phyloP scores from a whole-genome alignment of 2,113 vertebrate species.

The Erythrolamprus reginae region DNA sequence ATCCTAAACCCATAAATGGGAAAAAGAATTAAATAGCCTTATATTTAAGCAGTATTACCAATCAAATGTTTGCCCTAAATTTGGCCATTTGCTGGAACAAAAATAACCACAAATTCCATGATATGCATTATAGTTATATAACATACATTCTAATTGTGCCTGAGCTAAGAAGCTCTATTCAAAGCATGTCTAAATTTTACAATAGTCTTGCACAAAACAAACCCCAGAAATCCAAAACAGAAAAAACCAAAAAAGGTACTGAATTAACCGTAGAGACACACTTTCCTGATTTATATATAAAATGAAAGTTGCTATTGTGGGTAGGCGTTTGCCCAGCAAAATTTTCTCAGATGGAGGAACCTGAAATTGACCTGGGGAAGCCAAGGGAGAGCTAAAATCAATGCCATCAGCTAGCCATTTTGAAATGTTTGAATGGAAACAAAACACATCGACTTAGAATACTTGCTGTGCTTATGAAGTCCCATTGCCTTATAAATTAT shows the following conservation, averaged over 20 bases:
- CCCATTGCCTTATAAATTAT: not conserved
- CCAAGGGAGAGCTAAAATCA: not conserved
- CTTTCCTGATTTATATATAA: not conserved
- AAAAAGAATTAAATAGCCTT: slow-evolving; percentile 1
- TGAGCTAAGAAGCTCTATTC: not conserved
- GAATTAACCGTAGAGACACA: not conserved
- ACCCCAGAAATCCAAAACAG: not conserved
- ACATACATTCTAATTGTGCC: not conserved
- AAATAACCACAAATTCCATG: slow-evolving; percentile 12
- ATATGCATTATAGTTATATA: slow-evolving; percentile 7
- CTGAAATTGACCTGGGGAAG: not conserved
- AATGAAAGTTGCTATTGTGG: not conserved
- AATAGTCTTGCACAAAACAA: not conserved
- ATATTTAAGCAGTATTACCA: not conserved
- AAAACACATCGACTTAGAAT: not conserved
- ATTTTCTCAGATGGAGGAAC: not conserved
- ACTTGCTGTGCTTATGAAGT: not conserved
- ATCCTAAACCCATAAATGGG: not conserved
- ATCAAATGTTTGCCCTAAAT: slow-evolving; percentile 7
- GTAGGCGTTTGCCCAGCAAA: not conserved
- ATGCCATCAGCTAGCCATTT: not conserved
- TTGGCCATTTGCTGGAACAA: not conserved
- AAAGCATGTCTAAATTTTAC: not conserved
- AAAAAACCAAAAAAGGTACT: not conserved
- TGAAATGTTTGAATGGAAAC: not conserved